phyloP scores from a whole-genome alignment of 2,797 vertebrate species.

The Orientallactaga sibirica region DNA sequence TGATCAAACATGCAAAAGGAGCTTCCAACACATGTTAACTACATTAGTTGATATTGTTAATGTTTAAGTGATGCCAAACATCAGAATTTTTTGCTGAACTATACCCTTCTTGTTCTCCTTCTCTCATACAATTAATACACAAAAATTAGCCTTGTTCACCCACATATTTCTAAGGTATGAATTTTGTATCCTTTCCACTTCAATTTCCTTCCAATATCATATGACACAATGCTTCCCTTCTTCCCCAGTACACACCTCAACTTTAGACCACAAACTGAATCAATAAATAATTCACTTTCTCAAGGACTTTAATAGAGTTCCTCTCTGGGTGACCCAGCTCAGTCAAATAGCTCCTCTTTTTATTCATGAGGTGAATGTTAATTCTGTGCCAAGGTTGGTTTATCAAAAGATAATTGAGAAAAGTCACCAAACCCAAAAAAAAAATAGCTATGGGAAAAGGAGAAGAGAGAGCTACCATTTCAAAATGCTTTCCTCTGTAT shows the following conservation, averaged over 20 bases:
- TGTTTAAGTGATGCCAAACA: conserved; percentile 49
- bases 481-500: conserved; percentile 54
- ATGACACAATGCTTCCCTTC: conserved; percentile 15
- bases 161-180: neutral
- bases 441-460: fast-evolving
- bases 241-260: conserved; percentile 2
- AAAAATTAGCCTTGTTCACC: neutral
- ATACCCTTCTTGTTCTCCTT: neutral
- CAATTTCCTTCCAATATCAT: conserved; percentile 49
- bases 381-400: conserved; percentile 52
- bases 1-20: conserved; percentile 15
- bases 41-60: conserved; percentile 39
- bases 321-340: conserved; percentile 19
- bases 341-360: conserved; percentile 60
- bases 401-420: conserved; percentile 53
- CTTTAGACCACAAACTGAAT: conserved; percentile 58
- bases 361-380: conserved; percentile 55
- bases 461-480: neutral
- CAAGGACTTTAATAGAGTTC: conserved; percentile 49
- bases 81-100: conserved; percentile 7
- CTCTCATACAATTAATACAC: neutral
- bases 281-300: conserved; percentile 68
- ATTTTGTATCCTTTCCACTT: conserved; percentile 52
- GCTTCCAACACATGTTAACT: neutral
- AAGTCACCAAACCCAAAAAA: neutral